A percentile compares a stretch with the other conserved stretches of the same genome.
phyloP scores from a whole-genome alignment of 2,797 vertebrate species.

The Callimico goeldii region DNA sequence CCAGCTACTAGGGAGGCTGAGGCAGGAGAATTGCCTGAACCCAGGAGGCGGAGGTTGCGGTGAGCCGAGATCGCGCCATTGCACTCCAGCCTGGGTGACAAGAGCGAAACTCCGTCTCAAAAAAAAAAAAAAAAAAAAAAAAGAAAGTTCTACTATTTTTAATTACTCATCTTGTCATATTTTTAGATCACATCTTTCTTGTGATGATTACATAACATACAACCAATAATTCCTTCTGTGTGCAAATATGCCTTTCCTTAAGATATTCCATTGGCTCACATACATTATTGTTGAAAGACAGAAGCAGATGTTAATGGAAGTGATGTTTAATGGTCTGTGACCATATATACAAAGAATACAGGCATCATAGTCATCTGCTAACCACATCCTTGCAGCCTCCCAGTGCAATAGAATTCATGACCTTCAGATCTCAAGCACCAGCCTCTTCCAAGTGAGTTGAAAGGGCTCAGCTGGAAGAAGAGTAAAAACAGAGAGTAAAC shows the following conservation, averaged over 20 bases:
- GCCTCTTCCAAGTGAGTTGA: constrained; percentile 59
- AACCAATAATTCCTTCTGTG: neutral
- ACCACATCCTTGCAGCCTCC: constrained; percentile 71
- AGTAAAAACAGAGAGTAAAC: constrained; percentile 67
- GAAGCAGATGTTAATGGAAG: constrained; percentile 78
- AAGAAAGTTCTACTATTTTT: neutral
- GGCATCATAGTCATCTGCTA: constrained; percentile 72
- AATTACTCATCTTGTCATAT: neutral
- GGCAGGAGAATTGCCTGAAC: no score
- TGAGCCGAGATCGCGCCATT: no score
- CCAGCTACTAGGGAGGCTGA: no score
- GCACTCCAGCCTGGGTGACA: no score
- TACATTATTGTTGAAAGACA: constrained; percentile 72
- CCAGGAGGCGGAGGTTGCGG: no score
- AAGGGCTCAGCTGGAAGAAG: constrained; percentile 73
- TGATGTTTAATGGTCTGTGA: constrained; percentile 77
- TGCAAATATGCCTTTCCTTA: constrained; percentile 46
- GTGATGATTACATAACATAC: neutral
- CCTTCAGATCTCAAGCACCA: constrained; percentile 65
- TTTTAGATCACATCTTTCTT: neutral
- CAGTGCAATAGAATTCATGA: constrained; percentile 54
- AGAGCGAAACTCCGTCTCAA: no score
- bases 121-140: neutral
- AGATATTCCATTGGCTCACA: constrained; percentile 60
- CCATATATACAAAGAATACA: constrained; percentile 74